These are phyloP conservation scores for Euplexia lucipara DNA, from an alignment of 2,888 invertebrate species.

Conservation along the genomic window DNA sequence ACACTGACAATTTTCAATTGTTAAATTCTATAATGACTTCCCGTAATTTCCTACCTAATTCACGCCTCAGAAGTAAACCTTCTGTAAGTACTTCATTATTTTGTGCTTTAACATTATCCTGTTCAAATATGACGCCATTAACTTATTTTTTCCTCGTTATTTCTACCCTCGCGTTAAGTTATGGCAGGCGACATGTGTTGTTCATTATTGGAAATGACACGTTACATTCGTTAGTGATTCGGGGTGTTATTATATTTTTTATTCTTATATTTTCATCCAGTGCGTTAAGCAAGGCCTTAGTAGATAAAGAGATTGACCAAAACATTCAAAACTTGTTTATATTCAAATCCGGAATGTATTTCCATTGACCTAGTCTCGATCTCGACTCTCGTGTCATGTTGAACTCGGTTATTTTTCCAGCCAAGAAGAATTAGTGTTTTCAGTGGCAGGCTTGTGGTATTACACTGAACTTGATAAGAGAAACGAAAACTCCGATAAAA, in stretches of 20 bases:
- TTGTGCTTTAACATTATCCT: conserved; percentile 40
- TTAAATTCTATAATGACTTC: not conserved
- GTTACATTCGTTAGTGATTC: conserved; percentile 63
- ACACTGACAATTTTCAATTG: not conserved
- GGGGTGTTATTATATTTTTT: conserved; percentile 39
- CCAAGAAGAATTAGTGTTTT: not conserved
- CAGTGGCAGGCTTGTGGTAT: too few relatives aligned
- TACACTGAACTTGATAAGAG: not conserved
- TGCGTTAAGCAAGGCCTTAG: not conserved
- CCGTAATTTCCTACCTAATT: not conserved
- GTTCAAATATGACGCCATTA: conserved; percentile 58
- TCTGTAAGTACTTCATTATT: conserved; percentile 29
- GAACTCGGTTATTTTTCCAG: too few relatives aligned
- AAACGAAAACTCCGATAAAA: not conserved
- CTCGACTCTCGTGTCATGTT: not conserved
- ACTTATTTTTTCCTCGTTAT: conserved; percentile 61
- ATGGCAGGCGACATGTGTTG: conserved; percentile 73
- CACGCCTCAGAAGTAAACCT: conserved; percentile 19
- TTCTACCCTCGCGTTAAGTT: conserved; percentile 66
- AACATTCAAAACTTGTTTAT: not conserved
- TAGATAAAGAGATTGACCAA: not conserved
- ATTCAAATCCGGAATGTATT: not conserved
- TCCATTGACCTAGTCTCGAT: not conserved
- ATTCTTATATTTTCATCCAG: conserved; percentile 9
- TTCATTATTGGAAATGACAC: conserved; percentile 77